Percentiles rank a stretch among this genome's conserved stretches.
Evolutionary conservation across 1,140 invertebrate species (phyloP).

Genomic region (Pseudomyrmex dendroicus): DNA sequence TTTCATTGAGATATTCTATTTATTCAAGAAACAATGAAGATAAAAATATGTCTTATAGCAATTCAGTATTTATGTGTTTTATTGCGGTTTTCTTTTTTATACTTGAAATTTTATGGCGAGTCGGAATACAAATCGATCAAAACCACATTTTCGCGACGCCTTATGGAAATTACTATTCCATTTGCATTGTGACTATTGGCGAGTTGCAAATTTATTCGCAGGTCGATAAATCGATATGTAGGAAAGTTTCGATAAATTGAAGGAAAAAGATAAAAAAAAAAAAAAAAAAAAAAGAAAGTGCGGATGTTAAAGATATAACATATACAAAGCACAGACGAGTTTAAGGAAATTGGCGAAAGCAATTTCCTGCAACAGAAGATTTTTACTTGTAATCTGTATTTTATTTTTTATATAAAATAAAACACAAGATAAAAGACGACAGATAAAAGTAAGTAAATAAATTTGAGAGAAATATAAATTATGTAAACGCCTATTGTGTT

Average conservation of each 20-base stretch:
- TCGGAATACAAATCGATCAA: constrained; percentile 38
- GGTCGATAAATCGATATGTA: constrained; percentile 40
- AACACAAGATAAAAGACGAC: not conserved
- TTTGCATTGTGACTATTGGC: constrained; percentile 21
- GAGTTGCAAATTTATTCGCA: constrained; percentile 44
- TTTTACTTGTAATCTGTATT: not conserved
- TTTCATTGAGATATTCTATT: not conserved
- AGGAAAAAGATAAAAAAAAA: not conserved
- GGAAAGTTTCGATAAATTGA: constrained; percentile 24
- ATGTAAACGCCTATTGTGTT: too few relatives aligned
- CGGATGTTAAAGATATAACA: not conserved
- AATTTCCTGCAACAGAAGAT: not conserved
- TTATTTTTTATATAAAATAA: not conserved
- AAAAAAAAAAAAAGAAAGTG: not conserved
- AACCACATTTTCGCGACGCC: not conserved
- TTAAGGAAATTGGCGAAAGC: not conserved
- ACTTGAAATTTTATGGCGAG: not conserved
- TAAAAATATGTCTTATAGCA: too few relatives aligned
- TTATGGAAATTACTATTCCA: constrained; percentile 28
- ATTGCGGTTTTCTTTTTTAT: too few relatives aligned
- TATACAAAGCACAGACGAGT: not conserved
- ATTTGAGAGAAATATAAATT: too few relatives aligned
- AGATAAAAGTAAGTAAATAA: too few relatives aligned
- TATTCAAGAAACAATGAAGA: not conserved
- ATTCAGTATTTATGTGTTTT: not conserved